Conservation (phyloP, 2,888 invertebrate genomes). For the Tupiocoris notatus region DNA sequence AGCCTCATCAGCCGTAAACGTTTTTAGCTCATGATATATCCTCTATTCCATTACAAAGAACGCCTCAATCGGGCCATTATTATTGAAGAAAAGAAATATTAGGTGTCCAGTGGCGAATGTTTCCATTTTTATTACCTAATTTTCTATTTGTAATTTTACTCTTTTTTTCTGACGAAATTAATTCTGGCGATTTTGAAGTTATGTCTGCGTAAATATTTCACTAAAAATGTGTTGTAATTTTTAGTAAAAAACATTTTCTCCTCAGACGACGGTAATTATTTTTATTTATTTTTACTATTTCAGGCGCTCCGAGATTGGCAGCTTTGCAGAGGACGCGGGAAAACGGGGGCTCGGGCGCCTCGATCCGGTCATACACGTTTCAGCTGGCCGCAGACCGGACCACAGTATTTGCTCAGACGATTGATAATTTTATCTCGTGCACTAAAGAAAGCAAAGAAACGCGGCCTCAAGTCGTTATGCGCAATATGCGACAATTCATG, state of each 20-base stretch:
- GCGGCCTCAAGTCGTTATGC: slow-evolving; percentile 83
- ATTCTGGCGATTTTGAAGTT: no score
- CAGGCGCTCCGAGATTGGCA: slow-evolving; percentile 76
- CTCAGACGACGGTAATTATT: neutral
- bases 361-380: slow-evolving; percentile 74
- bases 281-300: slow-evolving; percentile 32
- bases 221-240: neutral
- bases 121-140: no score
- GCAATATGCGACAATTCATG: slow-evolving; percentile 94
- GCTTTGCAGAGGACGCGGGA: slow-evolving; percentile 63
- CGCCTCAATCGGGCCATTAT: no score
- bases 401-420: slow-evolving; percentile 88
- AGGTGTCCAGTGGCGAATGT: no score
- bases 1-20: no score
- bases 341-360: slow-evolving; percentile 66
- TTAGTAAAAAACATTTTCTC: neutral
- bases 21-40: no score
- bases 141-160: no score
- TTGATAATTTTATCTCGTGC: slow-evolving; percentile 90
- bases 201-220: no score
- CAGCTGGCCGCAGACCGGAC: slow-evolving; percentile 78
- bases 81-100: no score
- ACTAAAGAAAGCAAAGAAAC: slow-evolving; percentile 86
- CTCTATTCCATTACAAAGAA: no score
- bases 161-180: no score